Percentiles rank a stretch among this genome's conserved stretches.
Evolutionary conservation across 2,113 vertebrate species (phyloP).

Genomic region (Tachycineta bicolor): DNA sequence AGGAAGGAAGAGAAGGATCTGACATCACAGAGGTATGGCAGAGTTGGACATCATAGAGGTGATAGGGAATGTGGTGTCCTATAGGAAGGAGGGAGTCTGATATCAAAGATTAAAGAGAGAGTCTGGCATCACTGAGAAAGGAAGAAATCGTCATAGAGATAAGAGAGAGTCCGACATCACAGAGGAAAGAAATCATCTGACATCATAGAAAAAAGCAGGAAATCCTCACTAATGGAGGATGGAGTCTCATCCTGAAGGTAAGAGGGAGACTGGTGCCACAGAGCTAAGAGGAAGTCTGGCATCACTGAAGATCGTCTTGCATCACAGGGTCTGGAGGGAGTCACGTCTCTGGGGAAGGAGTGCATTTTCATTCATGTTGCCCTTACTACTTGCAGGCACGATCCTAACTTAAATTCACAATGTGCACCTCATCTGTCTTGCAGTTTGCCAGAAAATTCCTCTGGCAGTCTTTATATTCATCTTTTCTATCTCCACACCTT

Average conservation of each 20-base stretch:
- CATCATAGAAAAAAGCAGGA: neutral
- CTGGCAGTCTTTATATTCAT: neutral
- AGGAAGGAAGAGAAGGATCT: neutral
- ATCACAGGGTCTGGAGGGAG: neutral
- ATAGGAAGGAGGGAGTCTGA: neutral
- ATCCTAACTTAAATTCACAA: neutral
- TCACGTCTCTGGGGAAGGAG: neutral
- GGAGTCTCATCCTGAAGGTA: neutral
- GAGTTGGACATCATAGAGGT: neutral
- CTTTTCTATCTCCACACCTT: neutral
- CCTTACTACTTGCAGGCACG: neutral
- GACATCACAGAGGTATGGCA: neutral
- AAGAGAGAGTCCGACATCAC: neutral
- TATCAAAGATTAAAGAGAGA: neutral
- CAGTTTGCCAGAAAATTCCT: neutral
- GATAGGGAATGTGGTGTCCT: neutral
- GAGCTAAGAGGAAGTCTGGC: neutral
- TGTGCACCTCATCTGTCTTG: neutral
- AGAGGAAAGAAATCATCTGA: neutral
- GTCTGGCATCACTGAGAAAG: neutral
- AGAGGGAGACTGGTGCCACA: neutral
- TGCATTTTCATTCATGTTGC: neutral
- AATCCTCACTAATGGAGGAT: neutral
- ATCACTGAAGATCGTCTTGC: neutral
- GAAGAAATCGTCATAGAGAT: neutral